Conservation (phyloP, 2,888 invertebrate genomes). For the Drosophila colorata region DNA sequence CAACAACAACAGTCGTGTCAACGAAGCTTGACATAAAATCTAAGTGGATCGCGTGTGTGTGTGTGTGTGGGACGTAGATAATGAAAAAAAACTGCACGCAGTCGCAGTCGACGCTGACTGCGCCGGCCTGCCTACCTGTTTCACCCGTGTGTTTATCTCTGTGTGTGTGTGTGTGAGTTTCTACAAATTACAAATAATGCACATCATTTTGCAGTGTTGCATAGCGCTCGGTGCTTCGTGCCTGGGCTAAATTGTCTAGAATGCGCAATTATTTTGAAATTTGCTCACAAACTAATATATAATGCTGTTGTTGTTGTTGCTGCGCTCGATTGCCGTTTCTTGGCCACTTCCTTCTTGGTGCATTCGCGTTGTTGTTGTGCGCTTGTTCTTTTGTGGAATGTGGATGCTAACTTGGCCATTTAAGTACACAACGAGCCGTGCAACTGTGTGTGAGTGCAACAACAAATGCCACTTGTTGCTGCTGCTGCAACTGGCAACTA, state of each 20-base stretch:
- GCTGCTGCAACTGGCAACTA: constrained; percentile 38
- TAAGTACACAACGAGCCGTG: constrained; percentile 62
- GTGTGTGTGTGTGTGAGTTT: constrained; percentile 8
- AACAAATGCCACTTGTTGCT: constrained; percentile 51
- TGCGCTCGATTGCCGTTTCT: constrained; percentile 43
- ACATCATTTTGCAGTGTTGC: constrained; percentile 53
- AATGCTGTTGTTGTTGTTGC: constrained; percentile 33
- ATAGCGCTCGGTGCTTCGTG: constrained; percentile 27
- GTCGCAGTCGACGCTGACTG: constrained; percentile 23
- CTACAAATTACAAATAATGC: constrained; percentile 59
- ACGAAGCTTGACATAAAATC: constrained; percentile 47
- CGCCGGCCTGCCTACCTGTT: constrained; percentile 38
- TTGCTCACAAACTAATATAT: constrained; percentile 74
- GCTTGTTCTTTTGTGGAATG: constrained; percentile 67
- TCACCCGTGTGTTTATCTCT: constrained; percentile 10
- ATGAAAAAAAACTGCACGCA: constrained; percentile 54
- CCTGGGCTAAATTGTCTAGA: constrained; percentile 53
- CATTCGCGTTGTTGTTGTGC: constrained; percentile 40
- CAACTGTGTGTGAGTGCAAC: constrained; percentile 27
- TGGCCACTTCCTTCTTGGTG: constrained; percentile 62
- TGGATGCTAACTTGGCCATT: constrained; percentile 78
- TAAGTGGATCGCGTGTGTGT: constrained; percentile 25
- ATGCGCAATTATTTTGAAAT: constrained; percentile 76
- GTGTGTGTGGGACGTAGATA: constrained; percentile 39
- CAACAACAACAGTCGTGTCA: constrained; percentile 35